A percentile compares a stretch with the other conserved stretches of the same genome.
Conservation (phyloP, 2,888 invertebrate species). For the Odontocerum albicorne region DNA sequence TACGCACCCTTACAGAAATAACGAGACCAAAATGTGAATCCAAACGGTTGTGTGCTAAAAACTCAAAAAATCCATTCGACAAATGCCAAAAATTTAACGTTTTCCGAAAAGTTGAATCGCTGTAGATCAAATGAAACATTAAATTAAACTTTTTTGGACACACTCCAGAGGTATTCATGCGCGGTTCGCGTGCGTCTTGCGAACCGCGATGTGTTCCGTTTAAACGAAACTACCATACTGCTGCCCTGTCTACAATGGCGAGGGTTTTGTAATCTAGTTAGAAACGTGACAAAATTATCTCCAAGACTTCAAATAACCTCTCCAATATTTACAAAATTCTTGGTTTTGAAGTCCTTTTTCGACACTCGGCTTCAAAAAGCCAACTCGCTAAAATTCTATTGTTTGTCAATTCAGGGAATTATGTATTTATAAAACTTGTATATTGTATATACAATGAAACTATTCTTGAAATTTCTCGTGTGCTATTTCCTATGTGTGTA, state of each 20-base stretch:
- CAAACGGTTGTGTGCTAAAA: slow-evolving; percentile 39
- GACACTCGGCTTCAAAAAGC: not conserved
- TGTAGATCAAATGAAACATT: slow-evolving; percentile 3
- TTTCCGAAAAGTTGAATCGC: slow-evolving; percentile 9
- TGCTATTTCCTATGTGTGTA: no score
- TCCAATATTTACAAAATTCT: slow-evolving; percentile 6
- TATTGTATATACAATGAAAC: no score
- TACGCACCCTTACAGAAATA: slow-evolving; percentile 37
- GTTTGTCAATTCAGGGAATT: no score
- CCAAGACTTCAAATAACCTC: slow-evolving; percentile 6
- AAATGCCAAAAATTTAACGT: slow-evolving; percentile 12
- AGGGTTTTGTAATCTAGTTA: not conserved
- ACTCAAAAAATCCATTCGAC: slow-evolving; percentile 4
- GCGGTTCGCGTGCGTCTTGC: not conserved
- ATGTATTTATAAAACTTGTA: no score
- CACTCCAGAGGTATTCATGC: not conserved
- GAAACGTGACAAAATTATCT: slow-evolving; percentile 1
- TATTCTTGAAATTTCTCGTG: no score
- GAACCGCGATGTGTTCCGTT: not conserved
- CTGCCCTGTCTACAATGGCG: slow-evolving; percentile 5
- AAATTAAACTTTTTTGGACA: not conserved
- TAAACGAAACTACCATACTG: not conserved
- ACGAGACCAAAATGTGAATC: slow-evolving; percentile 37
- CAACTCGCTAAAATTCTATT: slow-evolving; percentile 3
- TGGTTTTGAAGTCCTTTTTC: slow-evolving; percentile 2